Evolutionary conservation across 2,797 vertebrate genomes (phyloP).

Genomic region (Lophius americanus): DNA sequence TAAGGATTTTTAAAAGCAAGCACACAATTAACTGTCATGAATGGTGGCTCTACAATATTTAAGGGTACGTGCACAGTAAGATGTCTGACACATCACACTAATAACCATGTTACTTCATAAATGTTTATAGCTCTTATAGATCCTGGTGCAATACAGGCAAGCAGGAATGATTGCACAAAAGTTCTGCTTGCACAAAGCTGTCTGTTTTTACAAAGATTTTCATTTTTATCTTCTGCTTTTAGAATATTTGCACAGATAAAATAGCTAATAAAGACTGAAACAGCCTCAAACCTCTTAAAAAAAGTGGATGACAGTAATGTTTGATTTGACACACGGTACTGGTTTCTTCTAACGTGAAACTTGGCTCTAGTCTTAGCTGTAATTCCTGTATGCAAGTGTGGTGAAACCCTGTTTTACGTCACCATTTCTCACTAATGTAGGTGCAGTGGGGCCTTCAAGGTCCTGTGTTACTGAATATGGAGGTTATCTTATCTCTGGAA

Average conservation of each 20-base stretch:
- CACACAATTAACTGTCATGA: neutral
- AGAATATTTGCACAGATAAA: neutral
- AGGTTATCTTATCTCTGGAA: slow-evolving; percentile 35
- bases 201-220: no score
- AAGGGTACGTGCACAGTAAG: neutral
- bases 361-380: slow-evolving; percentile 4
- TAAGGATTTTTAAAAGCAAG: slow-evolving; percentile 7
- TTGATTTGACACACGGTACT: neutral
- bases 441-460: slow-evolving; percentile 23
- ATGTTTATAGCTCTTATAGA: slow-evolving; percentile 7
- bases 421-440: slow-evolving; percentile 5
- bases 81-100: neutral
- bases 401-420: slow-evolving; percentile 5
- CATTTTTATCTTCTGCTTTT: neutral
- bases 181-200: neutral
- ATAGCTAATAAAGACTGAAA: slow-evolving; percentile 2
- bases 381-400: slow-evolving; percentile 2
- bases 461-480: slow-evolving; percentile 1
- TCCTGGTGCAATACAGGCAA: neutral
- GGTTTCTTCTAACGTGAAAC: slow-evolving; percentile 16
- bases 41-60: neutral
- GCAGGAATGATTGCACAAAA: neutral
- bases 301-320: slow-evolving; percentile 36
- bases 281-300: slow-evolving; percentile 13
- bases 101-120: neutral